These are phyloP conservation scores for Cotesia chilonis DNA, from an alignment of 1,140 invertebrate genomes.

Conservation along the genomic window DNA sequence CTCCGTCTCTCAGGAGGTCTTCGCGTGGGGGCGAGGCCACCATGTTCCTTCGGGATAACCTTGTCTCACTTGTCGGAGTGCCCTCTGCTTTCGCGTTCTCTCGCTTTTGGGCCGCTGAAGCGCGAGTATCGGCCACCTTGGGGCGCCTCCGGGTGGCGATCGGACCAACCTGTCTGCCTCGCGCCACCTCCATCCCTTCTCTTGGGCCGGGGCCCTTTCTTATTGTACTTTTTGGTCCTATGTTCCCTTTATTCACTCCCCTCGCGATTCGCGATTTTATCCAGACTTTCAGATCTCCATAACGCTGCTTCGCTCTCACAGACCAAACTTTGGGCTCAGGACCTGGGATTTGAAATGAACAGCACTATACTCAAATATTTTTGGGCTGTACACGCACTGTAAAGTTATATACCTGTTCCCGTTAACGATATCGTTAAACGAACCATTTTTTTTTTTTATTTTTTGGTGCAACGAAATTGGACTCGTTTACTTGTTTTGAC, in stretches of 20 bases:
- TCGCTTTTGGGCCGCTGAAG: conserved; percentile 34
- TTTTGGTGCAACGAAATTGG: conserved; percentile 11
- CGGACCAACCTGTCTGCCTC: conserved; percentile 59
- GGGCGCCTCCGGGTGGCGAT: conserved; percentile 62
- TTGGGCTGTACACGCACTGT: neutral
- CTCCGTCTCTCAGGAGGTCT: conserved; percentile 46
- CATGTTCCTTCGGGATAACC: conserved; percentile 56
- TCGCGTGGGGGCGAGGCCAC: conserved; percentile 66
- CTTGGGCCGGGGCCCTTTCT: conserved; percentile 4
- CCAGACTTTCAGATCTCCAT: neutral
- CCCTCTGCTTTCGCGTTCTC: conserved; percentile 34
- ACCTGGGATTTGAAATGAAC: too few species aligned
- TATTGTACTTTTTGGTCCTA: conserved; percentile 1
- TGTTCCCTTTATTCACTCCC: conserved; percentile 11
- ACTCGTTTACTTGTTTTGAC: conserved; percentile 13
- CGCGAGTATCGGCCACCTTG: conserved; percentile 59
- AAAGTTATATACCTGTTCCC: neutral
- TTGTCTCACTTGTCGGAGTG: conserved; percentile 23
- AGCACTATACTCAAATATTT: too few species aligned
- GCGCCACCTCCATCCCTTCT: conserved; percentile 51
- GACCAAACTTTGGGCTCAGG: too few species aligned
- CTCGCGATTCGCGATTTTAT: conserved; percentile 2
- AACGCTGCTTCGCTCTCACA: too few species aligned
- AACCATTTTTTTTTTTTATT: conserved; percentile 27
- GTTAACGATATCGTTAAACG: conserved; percentile 39